Evolutionary conservation across 2,797 vertebrate genomes (phyloP).

Genomic region (Sylvia borin): DNA sequence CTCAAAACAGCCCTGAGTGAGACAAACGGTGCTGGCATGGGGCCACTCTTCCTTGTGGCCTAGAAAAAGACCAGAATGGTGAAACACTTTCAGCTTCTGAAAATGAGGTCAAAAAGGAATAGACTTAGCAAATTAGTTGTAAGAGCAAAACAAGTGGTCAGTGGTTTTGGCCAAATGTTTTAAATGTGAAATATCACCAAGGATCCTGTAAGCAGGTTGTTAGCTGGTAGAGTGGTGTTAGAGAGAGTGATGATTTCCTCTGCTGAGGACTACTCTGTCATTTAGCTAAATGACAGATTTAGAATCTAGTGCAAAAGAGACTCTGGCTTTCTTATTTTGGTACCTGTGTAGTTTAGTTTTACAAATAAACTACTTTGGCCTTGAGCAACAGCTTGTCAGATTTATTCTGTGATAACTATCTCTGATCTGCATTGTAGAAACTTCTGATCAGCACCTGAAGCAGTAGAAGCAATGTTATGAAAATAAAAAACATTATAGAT

Average conservation of each 20-base stretch:
- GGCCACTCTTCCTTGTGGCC: conserved; percentile 5
- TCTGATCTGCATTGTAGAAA: background rate
- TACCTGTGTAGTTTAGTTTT: background rate
- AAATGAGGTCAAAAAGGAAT: conserved; percentile 20
- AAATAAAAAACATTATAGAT: background rate
- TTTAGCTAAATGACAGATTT: background rate
- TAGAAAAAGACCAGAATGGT: background rate
- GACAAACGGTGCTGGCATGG: conserved; percentile 25
- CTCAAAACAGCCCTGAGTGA: conserved; percentile 9
- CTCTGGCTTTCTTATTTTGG: background rate
- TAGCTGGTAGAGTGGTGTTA: background rate
- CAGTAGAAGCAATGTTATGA: background rate
- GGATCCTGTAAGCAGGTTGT: background rate
- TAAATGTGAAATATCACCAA: background rate
- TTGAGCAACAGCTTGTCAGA: background rate
- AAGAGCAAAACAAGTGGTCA: background rate
- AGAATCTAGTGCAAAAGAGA: background rate
- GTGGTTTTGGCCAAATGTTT: background rate
- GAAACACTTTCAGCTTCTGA: background rate
- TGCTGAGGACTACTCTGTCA: background rate
- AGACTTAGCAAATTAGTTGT: background rate
- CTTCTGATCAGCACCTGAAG: background rate
- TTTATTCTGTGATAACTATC: background rate
- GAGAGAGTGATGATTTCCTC: background rate
- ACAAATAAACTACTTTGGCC: background rate